Base-by-base conservation (phyloP, 2,888 invertebrate species). In the Chirona hameri region DNA sequence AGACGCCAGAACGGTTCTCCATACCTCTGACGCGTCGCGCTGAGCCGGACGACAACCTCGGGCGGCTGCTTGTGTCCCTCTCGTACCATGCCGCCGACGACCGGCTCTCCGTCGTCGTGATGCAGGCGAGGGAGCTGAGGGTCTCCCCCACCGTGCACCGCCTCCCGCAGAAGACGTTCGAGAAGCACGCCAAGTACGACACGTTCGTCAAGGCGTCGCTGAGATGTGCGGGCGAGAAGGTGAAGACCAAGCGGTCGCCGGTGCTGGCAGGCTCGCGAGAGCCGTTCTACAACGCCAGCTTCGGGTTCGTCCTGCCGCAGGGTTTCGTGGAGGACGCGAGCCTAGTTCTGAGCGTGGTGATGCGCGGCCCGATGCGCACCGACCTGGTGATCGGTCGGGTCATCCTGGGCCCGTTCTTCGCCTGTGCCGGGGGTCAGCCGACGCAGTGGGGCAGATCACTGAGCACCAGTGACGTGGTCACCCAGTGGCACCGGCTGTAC, bases 381-480 rank as follows among this genome's bases (percentile, higher is more conserved):
- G 86, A 87, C 83, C 84, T 85, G 60, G 84, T 86, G 27, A 81
- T 87, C 18, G 87, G 87, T 0, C 84, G 87, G 57, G 84, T 86
- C 10, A 85, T 86, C 31, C 84, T 87, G 15, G 87, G 87, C 12
- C 87, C 87, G 0, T 86, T 85, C 81, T 85, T 86, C 14, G 86
- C 86, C 79, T 84, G 85, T 15, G 85, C 84, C 39, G 86, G 85
- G 1, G 85, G 86, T 14, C 85, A 85, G 52, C 83, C 85, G 27
- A 87, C 87, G 0, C 87, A 87, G 29, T 87, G 87, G 87, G 87
- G 87, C 0, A 85, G 85, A 76, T 86, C 85, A 14, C 82, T 87
- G 15, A 79, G 85, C n/a, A 84, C 84, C 48, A 84, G 85, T 79
- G 85, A 86, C 83, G 83, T 83, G 27, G 85, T 86, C 46, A 85